phyloP scores from a whole-genome alignment of 2,113 vertebrate genomes.

The Pungitius pungitius region DNA sequence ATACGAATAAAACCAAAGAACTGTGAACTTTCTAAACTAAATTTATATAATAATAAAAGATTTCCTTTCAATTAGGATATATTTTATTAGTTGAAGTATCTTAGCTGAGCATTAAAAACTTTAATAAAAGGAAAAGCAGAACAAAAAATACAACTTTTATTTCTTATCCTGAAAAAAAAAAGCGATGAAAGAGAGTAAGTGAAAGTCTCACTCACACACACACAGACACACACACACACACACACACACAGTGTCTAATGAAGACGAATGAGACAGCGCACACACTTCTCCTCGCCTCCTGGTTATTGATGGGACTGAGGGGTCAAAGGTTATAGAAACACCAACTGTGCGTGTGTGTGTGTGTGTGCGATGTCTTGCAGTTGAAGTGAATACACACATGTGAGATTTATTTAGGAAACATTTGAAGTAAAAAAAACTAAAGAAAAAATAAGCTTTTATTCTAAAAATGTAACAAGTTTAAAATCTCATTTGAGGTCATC shows the following conservation, averaged over 20 bases:
- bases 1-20: not conserved
- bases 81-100: not conserved
- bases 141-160: not conserved
- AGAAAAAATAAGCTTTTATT: not conserved
- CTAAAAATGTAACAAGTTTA: not conserved
- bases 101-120: not conserved
- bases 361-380: not conserved
- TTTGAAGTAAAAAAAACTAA: not conserved
- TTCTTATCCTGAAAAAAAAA: not conserved
- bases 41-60: too few relatives aligned
- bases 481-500: not conserved
- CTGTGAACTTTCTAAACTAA: too few relatives aligned
- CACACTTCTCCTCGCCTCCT: constrained; percentile 65
- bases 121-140: not conserved
- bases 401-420: not conserved
- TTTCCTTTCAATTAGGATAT: too few relatives aligned
- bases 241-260: constrained; percentile 53
- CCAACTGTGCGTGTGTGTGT: constrained; percentile 3
- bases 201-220: constrained; percentile 36
- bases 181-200: constrained; percentile 12
- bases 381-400: constrained; percentile 9
- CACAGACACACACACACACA: constrained; percentile 17
- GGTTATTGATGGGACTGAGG: constrained; percentile 67
- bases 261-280: constrained; percentile 73
- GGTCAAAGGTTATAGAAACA: constrained; percentile 71